These are phyloP conservation scores for Meleagris gallopavo DNA, from an alignment of 2,113 vertebrate genomes.

Conservation along the genomic window DNA sequence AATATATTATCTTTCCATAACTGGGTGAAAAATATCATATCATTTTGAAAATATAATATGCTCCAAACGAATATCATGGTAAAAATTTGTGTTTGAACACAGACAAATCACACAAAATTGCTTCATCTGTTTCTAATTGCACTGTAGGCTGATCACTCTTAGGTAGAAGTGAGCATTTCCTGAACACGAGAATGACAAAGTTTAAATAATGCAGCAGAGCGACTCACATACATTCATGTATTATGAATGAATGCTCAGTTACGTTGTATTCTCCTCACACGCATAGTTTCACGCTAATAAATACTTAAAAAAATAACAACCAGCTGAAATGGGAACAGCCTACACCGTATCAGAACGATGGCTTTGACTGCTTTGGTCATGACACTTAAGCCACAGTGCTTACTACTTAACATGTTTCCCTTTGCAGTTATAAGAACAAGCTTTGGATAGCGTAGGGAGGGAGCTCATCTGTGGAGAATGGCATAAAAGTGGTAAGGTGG, in stretches of 20 bases:
- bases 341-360: background rate
- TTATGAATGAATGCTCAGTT: slow-evolving; percentile 23
- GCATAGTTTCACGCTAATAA: background rate
- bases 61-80: background rate
- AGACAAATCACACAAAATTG: background rate
- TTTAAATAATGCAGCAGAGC: slow-evolving; percentile 40
- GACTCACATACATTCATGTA: background rate
- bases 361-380: background rate
- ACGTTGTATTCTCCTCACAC: background rate
- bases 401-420: background rate
- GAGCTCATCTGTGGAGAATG: background rate
- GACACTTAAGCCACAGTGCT: background rate
- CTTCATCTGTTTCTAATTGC: background rate
- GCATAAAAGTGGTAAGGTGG: background rate
- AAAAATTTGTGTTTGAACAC: slow-evolving; percentile 1
- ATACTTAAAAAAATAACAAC: background rate
- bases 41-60: background rate
- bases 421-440: background rate
- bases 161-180: slow-evolving; percentile 17
- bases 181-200: background rate
- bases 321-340: background rate
- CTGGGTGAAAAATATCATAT: background rate
- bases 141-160: background rate
- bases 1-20: background rate
- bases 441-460: background rate